Percentiles rank a stretch among this genome's conserved stretches.
phyloP scores from a whole-genome alignment of 2,888 invertebrate species.

The Odontomyia ornata region DNA sequence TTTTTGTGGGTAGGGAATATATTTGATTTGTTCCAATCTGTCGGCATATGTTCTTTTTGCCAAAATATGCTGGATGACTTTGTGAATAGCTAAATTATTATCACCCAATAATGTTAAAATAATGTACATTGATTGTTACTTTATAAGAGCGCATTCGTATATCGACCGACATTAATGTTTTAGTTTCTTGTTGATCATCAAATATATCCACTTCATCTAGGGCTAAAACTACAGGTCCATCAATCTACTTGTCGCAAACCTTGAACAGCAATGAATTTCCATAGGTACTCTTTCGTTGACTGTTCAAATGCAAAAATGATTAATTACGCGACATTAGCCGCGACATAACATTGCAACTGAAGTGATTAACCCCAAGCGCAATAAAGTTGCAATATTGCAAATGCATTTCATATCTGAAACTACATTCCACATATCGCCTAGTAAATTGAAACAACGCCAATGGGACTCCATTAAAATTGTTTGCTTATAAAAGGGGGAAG shows the following conservation, averaged over 20 bases:
- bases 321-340: slow-evolving; percentile 21
- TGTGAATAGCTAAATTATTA: too few species aligned
- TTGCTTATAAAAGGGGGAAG: not conserved
- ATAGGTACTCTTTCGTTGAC: not conserved
- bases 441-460: slow-evolving; percentile 29
- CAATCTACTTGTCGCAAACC: not conserved
- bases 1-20: too few species aligned
- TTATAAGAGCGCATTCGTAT: too few species aligned
- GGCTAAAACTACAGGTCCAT: not conserved
- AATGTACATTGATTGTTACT: too few species aligned
- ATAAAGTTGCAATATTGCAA: not conserved
- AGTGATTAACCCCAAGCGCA: slow-evolving; percentile 20
- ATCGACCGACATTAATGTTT: too few species aligned
- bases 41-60: too few species aligned
- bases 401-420: not conserved
- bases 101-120: too few species aligned
- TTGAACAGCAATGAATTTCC: not conserved
- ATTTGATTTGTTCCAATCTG: too few species aligned
- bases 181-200: too few species aligned
- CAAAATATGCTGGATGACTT: too few species aligned
- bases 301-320: slow-evolving; percentile 37
- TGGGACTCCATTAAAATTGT: not conserved
- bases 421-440: not conserved
- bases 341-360: not conserved
- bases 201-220: too few species aligned